Conservation (phyloP, 1,140 invertebrate species). For the Pachypeltis micranthus region DNA sequence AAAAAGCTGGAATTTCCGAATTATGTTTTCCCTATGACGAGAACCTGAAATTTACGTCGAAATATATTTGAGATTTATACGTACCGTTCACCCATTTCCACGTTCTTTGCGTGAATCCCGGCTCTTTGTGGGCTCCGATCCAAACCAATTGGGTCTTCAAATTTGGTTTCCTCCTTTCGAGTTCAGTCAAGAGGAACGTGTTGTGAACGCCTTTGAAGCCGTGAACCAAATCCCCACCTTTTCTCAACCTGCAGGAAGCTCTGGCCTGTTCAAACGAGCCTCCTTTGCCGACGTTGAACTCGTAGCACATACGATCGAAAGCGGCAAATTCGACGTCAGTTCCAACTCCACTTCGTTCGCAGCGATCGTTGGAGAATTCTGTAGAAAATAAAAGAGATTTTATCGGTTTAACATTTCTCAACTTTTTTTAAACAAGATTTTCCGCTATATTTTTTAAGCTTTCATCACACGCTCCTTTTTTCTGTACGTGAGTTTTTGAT, state of each 20-base stretch:
- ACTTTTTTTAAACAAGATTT: no score
- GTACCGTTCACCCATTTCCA: conserved; percentile 86
- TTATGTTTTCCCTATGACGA: no score
- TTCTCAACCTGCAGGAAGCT: conserved; percentile 44
- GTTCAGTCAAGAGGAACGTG: conserved; percentile 61
- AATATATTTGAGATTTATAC: conserved; percentile 29
- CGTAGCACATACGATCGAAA: conserved; percentile 78
- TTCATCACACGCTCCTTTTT: no score
- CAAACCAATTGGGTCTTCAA: conserved; percentile 77
- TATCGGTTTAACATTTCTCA: no score
- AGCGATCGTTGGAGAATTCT: conserved; percentile 73
- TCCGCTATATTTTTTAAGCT: no score
- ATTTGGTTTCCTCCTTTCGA: conserved; percentile 63
- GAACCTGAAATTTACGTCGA: no score
- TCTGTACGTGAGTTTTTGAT: no score
- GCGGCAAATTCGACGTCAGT: conserved; percentile 62
- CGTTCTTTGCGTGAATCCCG: conserved; percentile 61
- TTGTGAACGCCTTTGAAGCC: conserved; percentile 40
- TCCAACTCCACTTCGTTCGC: conserved; percentile 51
- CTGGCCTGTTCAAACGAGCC: conserved; percentile 68
- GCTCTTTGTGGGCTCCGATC: conserved; percentile 82
- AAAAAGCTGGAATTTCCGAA: no score
- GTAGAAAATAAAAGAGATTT: conserved; percentile 27
- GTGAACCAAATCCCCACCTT: conserved; percentile 68
- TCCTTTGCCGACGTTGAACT: conserved; percentile 68